Conservation (phyloP, 1,140 invertebrate genomes). For the Papilio polytes region DNA sequence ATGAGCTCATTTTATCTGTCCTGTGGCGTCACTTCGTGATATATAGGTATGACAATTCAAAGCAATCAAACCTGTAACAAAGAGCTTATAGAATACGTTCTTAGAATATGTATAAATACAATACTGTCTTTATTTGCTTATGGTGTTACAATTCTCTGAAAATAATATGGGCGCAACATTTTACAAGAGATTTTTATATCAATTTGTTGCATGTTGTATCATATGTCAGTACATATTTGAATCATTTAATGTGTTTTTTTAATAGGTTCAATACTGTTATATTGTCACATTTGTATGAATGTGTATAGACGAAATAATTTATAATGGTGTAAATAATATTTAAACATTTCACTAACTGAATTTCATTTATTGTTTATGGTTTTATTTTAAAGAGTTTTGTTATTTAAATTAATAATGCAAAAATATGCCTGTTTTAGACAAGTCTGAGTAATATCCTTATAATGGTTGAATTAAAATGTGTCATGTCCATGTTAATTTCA, state of each 20-base stretch:
- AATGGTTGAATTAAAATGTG: too few relatives aligned
- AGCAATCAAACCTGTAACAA: conserved; percentile 27
- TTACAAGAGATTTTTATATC: not conserved
- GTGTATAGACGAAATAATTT: not conserved
- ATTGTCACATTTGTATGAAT: not conserved
- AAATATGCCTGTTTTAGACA: too few relatives aligned
- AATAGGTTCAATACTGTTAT: not conserved
- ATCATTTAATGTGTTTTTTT: not conserved
- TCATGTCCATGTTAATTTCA: too few relatives aligned
- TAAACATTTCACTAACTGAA: too few relatives aligned
- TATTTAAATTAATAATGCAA: too few relatives aligned
- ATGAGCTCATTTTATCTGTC: not conserved
- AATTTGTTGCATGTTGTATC: not conserved
- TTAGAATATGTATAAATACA: conserved; percentile 29
- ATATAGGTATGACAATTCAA: conserved; percentile 19
- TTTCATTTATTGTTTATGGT: too few relatives aligned
- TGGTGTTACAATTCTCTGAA: conserved; percentile 23
- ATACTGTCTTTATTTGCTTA: conserved; percentile 34
- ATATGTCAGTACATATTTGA: not conserved
- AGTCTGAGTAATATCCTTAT: too few relatives aligned
- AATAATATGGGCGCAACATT: not conserved
- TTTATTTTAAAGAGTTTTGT: too few relatives aligned
- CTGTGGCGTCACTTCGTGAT: not conserved
- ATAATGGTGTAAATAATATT: too few relatives aligned
- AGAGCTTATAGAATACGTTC: conserved; percentile 30